A percentile compares a stretch with the other conserved stretches of the same genome.
Evolutionary conservation across 1,140 invertebrate genomes (phyloP).

Genomic region (Penaeus vannamei): DNA sequence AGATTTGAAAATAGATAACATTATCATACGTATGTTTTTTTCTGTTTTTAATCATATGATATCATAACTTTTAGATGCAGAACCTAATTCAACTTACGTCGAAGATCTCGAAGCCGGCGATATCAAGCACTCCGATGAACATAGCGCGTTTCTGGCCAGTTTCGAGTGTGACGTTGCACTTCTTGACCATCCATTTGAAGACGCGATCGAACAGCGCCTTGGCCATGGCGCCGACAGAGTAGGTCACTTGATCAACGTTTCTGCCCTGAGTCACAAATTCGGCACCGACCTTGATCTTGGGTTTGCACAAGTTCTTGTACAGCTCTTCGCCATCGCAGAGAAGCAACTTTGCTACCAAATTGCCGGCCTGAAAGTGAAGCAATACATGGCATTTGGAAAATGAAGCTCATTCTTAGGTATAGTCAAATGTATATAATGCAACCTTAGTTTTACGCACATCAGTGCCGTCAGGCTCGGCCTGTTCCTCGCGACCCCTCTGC

Average conservation of each 20-base stretch:
- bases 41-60: neutral
- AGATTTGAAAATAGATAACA: neutral
- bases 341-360: neutral
- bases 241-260: constrained; percentile 4
- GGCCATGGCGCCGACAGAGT: constrained; percentile 74
- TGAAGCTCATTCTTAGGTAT: neutral
- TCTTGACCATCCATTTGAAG: constrained; percentile 75
- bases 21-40: neutral
- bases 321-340: neutral
- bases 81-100: constrained; percentile 72
- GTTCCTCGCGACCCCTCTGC: constrained; percentile 23
- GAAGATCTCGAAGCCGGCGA: constrained; percentile 12
- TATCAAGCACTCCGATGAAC: constrained; percentile 26
- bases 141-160: neutral
- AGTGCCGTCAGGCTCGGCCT: constrained; percentile 73
- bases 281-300: constrained; percentile 8
- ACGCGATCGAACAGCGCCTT: constrained; percentile 76
- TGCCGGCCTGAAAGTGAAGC: neutral
- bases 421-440: neutral
- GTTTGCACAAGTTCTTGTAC: constrained; percentile 26
- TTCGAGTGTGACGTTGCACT: constrained; percentile 74
- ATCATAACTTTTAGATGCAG: constrained; percentile 73
- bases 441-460: constrained; percentile 68
- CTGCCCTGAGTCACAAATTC: constrained; percentile 19
- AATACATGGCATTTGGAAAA: neutral